Base-by-base conservation (phyloP, 2,797 vertebrate species). In the Adelosebastes latens region DNA sequence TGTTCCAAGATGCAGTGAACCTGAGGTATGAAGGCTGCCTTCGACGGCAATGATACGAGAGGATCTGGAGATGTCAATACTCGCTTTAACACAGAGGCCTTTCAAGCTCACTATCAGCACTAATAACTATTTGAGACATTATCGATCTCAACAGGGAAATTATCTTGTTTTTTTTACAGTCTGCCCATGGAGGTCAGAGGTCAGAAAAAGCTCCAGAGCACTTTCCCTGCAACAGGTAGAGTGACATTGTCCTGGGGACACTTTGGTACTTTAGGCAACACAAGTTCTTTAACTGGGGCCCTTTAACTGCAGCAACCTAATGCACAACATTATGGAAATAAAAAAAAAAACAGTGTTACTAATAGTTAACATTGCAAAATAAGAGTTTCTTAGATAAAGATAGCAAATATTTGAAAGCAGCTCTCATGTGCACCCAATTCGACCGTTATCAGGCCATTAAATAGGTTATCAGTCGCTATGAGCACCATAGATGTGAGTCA, bases 111-210 rank as follows among this genome's bases (percentile, higher is more conserved):
- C 22, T 24, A 61, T 63, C 14, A 16, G 36, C 69, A 53, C 58
- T 62, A 63, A 69, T 71, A 56, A 80, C 64, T 34, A 73, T 75
- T 27, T 67, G n/a, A 81, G 78, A 71, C 55, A 68, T 87, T 55
- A 79, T 71, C 77, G 63, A 84, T 82, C 59, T 58, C 20, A 67
- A 27, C 8, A 11, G 24, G 27, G 27, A 71, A 62, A 42, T 64
- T 52, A 56, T 56, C 22, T 65, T 46, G 42, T 29, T 49, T 52
- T 52, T 46, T 22, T 34, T 58, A 9, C 14, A 24, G 36, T 39
- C 32, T 81, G 24, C 53, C 58, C 2, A 5, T 18, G 16, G 62
- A 72, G 77, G 58, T 89, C 79, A 84, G 46, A 14, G 73, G 70
- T 81, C 77, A 81, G 61, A 8, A 11, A 68, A 36, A 49, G 79